Conservation (phyloP, 2,888 invertebrate species). For the Mechanitis mazaeus region DNA sequence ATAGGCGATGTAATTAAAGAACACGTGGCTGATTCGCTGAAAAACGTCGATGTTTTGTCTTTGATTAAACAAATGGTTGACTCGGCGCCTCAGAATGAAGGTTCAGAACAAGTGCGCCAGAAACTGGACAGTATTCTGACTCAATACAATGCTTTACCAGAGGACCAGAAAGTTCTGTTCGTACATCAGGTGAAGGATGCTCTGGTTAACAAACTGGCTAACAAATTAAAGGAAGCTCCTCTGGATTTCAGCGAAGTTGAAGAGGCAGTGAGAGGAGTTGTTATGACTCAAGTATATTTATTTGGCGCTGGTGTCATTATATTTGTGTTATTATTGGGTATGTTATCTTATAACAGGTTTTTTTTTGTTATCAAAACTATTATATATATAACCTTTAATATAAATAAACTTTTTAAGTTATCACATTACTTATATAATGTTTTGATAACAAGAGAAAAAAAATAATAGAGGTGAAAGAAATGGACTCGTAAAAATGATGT, state of each 20-base stretch:
- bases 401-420: too few species aligned
- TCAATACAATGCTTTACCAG: slow-evolving; percentile 47
- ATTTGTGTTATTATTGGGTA: slow-evolving; percentile 35
- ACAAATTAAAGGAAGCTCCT: slow-evolving; percentile 45
- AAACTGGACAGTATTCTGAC: slow-evolving; percentile 49
- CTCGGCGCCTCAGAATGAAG: slow-evolving; percentile 47
- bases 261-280: slow-evolving; percentile 47
- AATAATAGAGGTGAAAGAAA: too few species aligned
- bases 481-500: too few species aligned
- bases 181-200: slow-evolving; percentile 53
- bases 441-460: too few species aligned
- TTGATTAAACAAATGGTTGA: slow-evolving; percentile 55
- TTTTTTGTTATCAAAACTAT: too few species aligned
- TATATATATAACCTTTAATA: too few species aligned
- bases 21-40: slow-evolving; percentile 51
- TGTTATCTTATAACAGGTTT: slow-evolving; percentile 15
- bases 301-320: slow-evolving; percentile 42
- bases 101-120: slow-evolving; percentile 45
- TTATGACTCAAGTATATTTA: slow-evolving; percentile 47
- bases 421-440: too few species aligned
- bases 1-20: slow-evolving; percentile 49
- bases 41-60: slow-evolving; percentile 54
- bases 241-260: slow-evolving; percentile 48
- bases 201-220: slow-evolving; percentile 46
- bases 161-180: slow-evolving; percentile 53